These are phyloP conservation scores for Microdon myrmicae DNA, from an alignment of 2,888 invertebrate species.

Conservation along the genomic window DNA sequence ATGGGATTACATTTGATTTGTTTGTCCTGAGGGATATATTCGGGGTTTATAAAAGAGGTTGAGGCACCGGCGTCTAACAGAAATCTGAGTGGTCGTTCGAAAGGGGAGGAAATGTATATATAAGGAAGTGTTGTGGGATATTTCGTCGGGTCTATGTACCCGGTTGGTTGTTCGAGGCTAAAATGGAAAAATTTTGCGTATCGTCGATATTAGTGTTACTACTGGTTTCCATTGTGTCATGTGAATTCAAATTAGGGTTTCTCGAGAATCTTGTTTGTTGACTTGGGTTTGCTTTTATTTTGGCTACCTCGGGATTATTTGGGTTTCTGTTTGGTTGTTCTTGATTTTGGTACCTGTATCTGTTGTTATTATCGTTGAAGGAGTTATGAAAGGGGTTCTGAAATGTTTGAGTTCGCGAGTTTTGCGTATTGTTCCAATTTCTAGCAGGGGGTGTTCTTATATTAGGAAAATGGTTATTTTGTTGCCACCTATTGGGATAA, in stretches of 20 bases:
- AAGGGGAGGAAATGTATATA: conserved; percentile 31
- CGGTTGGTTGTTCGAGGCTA: conserved; percentile 10
- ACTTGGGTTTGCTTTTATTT: too few relatives aligned
- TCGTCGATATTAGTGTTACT: too few relatives aligned
- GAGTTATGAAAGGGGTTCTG: too few relatives aligned
- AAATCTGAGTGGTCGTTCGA: conserved; percentile 26
- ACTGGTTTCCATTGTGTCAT: too few relatives aligned
- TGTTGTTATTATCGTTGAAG: too few relatives aligned
- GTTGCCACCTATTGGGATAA: not conserved
- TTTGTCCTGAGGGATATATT: not conserved
- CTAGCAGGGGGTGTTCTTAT: not conserved
- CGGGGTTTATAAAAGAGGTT: conserved; percentile 16
- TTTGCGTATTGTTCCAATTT: too few relatives aligned
- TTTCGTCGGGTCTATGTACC: conserved; percentile 24
- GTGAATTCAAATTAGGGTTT: too few relatives aligned
- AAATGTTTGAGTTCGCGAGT: too few relatives aligned
- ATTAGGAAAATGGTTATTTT: not conserved
- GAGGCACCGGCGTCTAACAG: conserved; percentile 23
- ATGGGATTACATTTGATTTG: conserved; percentile 1
- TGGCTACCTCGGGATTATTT: too few relatives aligned
- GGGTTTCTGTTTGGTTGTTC: too few relatives aligned
- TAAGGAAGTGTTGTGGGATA: conserved; percentile 21
- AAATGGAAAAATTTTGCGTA: conserved; percentile 4
- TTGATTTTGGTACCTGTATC: too few relatives aligned
- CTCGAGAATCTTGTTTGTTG: too few relatives aligned